Base-by-base conservation (phyloP, 2,113 vertebrate genomes). In the Indicator maculatus region DNA sequence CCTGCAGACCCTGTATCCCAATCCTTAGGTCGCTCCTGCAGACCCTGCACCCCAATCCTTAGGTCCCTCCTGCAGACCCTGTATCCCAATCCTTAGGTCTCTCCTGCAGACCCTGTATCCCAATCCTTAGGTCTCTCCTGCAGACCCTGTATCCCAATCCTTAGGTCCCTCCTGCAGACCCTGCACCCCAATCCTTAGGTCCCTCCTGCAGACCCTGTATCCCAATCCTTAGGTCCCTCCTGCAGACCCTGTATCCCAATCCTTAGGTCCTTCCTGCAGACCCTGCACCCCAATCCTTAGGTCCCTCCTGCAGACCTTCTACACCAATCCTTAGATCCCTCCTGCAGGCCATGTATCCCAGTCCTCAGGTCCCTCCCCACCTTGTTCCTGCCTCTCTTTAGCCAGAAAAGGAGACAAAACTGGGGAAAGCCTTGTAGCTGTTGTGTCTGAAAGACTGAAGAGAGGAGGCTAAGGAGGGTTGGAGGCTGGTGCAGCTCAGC, bases 231-330 rank as follows among this genome's bases (percentile, higher is more conserved):
- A 7, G 3, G 9, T 61, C 6, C 5, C 8, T 63, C 24, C 52
- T 69, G 55, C n/a, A 91, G 41, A 47, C 7, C 31, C 26, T 0
- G 0, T 13, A 47, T 26, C 30, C 8, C 64, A 15, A 1, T 30
- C 24, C 45, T 44, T 27, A 7, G 3, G 9, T 61, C 6, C 5
- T 7, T 63, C 24, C 52, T 69, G 55, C n/a, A 91, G 41, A 47
- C 7, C 31, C 26, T 0, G 0, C 13, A 47, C 30, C 30, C 8
- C 64, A 15, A 1, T 30, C 24, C 45, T 44, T 44, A 7, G 3
- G 9, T 61, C 6, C 5, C 8, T 63, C 24, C 52, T 69, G 55
- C n/a, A 91, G 41, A 47, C 7, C 31, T 23, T 0, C 0, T 13
- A 47, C 30, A 27, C 8, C 64, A 15, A 1, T 30, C 24, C 45